Conservation (phyloP, 2,888 invertebrate genomes). For the Hyalella azteca region DNA sequence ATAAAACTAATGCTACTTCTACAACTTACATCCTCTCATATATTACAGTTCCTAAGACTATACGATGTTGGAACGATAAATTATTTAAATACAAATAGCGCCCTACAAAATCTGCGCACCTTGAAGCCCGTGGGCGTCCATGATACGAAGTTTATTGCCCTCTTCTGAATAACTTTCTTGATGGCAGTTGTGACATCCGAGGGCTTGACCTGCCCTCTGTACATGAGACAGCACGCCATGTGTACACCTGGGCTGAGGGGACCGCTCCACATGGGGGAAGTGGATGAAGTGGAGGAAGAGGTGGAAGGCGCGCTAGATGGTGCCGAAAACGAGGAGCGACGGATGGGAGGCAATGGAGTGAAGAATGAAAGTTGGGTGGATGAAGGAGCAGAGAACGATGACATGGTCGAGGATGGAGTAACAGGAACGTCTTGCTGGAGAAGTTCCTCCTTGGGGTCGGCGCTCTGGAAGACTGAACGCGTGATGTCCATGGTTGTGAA, state of each 20-base stretch:
- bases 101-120: too few relatives aligned
- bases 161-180: conserved; percentile 4
- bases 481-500: conserved; percentile 30
- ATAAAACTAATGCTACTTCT: too few relatives aligned
- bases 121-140: conserved; percentile 38
- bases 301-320: conserved; percentile 1
- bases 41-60: too few relatives aligned
- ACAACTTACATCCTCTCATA: too few relatives aligned
- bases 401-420: neutral
- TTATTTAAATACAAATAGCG: too few relatives aligned
- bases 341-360: conserved; percentile 5
- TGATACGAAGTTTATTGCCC: neutral
- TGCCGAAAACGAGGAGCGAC: neutral
- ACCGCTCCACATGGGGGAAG: neutral
- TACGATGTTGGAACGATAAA: too few relatives aligned
- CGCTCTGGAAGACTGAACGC: neutral
- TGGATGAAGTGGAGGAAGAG: neutral
- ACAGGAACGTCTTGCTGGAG: neutral
- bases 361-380: neutral
- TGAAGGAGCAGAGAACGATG: neutral
- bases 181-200: conserved; percentile 11
- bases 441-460: neutral
- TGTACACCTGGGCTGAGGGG: neutral
- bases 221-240: conserved; percentile 38
- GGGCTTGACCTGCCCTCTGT: conserved; percentile 29